These are phyloP conservation scores for Orthonyx spaldingii DNA, from an alignment of 2,113 vertebrate species.

Conservation along the genomic window DNA sequence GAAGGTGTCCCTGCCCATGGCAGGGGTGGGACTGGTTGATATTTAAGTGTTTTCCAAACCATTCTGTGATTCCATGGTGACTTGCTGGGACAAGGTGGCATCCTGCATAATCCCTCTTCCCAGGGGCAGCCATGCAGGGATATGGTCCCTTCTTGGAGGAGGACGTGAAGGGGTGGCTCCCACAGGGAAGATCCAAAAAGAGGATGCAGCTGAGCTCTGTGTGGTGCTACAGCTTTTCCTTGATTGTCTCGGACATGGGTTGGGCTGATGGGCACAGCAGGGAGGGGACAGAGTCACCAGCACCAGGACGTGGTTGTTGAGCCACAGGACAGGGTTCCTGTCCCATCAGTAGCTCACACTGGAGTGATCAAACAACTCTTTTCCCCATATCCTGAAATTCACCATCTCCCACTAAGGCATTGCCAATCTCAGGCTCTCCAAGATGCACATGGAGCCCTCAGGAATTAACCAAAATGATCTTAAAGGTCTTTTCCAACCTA, in stretches of 20 bases:
- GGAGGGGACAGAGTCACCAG: background rate
- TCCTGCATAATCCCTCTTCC: background rate
- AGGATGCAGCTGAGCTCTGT: background rate
- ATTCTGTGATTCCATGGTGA: background rate
- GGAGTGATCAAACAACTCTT: background rate
- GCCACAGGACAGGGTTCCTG: background rate
- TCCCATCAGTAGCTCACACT: background rate
- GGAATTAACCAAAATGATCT: background rate
- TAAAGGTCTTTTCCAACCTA: background rate
- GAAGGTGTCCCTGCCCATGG: background rate
- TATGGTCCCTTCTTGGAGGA: background rate
- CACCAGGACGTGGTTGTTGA: background rate
- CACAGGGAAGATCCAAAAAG: background rate
- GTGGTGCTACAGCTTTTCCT: background rate
- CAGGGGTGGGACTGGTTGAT: background rate
- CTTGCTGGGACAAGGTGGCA: background rate
- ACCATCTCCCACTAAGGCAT: rapidly evolving
- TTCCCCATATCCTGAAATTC: background rate
- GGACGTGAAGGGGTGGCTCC: rapidly evolving
- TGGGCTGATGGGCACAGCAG: background rate
- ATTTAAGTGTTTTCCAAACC: background rate
- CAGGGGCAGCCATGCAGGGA: background rate
- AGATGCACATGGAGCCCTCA: background rate
- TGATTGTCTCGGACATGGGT: background rate
- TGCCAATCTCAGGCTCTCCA: background rate